Conservation (phyloP, 2,888 invertebrate genomes). For the Phengaris alcon region DNA sequence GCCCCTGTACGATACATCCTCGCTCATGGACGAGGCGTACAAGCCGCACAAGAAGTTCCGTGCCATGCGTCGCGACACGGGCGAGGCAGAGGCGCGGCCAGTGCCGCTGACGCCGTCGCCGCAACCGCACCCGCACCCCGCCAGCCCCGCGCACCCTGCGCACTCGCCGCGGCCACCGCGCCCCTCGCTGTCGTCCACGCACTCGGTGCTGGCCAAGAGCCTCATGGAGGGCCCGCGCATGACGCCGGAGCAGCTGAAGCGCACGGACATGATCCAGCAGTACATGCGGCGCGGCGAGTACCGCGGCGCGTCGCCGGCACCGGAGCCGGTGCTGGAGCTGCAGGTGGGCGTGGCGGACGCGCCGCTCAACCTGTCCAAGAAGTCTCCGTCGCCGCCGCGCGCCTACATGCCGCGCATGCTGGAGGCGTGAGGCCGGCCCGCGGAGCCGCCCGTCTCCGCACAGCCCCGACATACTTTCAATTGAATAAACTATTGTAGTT, state of each 20-base stretch:
- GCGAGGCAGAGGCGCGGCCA: slow-evolving; percentile 83
- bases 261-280: slow-evolving; percentile 94
- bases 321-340: slow-evolving; percentile 69
- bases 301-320: slow-evolving; percentile 70
- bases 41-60: slow-evolving; percentile 97
- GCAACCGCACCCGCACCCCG: slow-evolving; percentile 71
- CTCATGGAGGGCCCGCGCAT: slow-evolving; percentile 95
- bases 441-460: slow-evolving; percentile 74
- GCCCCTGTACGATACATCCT: slow-evolving; percentile 92
- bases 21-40: slow-evolving; percentile 96
- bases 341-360: slow-evolving; percentile 92
- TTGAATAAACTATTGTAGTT: slow-evolving; percentile 70
- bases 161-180: slow-evolving; percentile 78
- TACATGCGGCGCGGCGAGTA: slow-evolving; percentile 90
- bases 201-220: slow-evolving; percentile 93
- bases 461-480: slow-evolving; percentile 78
- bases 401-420: slow-evolving; percentile 82
- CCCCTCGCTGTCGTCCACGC: slow-evolving; percentile 87
- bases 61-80: slow-evolving; percentile 89
- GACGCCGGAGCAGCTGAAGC: slow-evolving; percentile 95
- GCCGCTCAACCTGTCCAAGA: slow-evolving; percentile 94
- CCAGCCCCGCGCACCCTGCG: slow-evolving; percentile 64
- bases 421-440: slow-evolving; percentile 81
- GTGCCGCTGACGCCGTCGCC: slow-evolving; percentile 72
- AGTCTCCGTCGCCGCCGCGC: slow-evolving; percentile 81